phyloP scores from a whole-genome alignment of 2,113 vertebrate species.

The Cricetomys ansorgei region DNA sequence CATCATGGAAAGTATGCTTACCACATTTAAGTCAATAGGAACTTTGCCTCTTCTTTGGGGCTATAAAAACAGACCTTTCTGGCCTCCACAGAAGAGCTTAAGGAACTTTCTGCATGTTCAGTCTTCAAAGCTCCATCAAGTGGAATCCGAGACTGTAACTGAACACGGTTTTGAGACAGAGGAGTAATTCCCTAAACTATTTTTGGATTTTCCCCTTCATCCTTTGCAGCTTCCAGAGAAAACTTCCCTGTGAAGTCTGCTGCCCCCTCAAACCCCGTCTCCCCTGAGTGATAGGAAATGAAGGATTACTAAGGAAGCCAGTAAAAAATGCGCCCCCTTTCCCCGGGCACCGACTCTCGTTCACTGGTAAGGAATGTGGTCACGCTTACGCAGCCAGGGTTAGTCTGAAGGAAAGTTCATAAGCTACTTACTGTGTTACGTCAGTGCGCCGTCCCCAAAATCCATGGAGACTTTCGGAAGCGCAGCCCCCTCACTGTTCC shows the following conservation, averaged over 20 bases:
- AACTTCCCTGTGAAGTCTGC: not conserved
- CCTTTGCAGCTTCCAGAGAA: slow-evolving; percentile 2
- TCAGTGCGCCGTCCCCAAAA: slow-evolving; percentile 79
- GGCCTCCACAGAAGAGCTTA: not conserved
- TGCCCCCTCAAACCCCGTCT: fast-evolving
- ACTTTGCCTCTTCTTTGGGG: not conserved
- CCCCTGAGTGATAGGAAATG: slow-evolving; percentile 34
- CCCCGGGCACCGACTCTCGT: not conserved
- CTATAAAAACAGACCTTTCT: slow-evolving; percentile 6
- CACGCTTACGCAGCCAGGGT: slow-evolving; percentile 69
- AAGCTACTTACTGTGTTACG: slow-evolving; percentile 82
- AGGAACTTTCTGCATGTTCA: slow-evolving; percentile 21
- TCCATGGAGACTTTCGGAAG: slow-evolving; percentile 86
- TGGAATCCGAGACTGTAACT: not conserved
- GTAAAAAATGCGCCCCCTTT: not conserved
- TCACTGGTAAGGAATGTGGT: slow-evolving; percentile 39
- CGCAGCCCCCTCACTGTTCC: slow-evolving; percentile 75
- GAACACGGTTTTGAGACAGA: slow-evolving; percentile 30
- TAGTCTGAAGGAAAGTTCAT: slow-evolving; percentile 82
- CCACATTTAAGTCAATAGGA: slow-evolving; percentile 22
- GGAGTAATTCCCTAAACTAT: slow-evolving; percentile 63
- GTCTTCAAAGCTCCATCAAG: slow-evolving; percentile 3
- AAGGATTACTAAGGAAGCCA: slow-evolving; percentile 3
- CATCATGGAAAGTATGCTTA: not conserved
- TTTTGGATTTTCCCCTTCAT: slow-evolving; percentile 58